A percentile compares a stretch with the other conserved stretches of the same genome.
phyloP scores from a whole-genome alignment of 2,888 invertebrate species.

The Corythucha ciliata region DNA sequence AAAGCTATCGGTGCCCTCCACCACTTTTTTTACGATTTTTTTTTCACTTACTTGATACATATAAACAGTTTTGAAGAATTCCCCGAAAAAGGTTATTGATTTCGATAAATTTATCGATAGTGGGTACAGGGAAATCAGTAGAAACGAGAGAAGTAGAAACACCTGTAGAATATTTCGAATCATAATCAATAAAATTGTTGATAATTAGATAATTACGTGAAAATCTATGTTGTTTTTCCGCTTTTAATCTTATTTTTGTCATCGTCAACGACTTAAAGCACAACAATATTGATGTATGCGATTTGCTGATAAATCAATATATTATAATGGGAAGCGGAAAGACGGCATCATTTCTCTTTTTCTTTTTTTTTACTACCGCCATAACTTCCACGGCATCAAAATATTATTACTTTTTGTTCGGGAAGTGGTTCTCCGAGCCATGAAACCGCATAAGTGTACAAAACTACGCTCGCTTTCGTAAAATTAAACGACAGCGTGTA shows the following conservation, averaged over 20 bases:
- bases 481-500: conserved; percentile 7
- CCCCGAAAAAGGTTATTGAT: conserved; percentile 11
- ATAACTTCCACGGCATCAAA: too few species aligned
- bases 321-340: too few species aligned
- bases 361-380: too few species aligned
- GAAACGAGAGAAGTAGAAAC: conserved; percentile 6
- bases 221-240: not conserved
- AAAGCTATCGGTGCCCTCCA: too few species aligned
- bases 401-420: conserved; percentile 13
- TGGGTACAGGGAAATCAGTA: conserved; percentile 18
- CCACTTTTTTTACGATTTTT: too few species aligned
- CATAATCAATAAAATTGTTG: not conserved
- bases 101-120: conserved; percentile 10
- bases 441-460: conserved; percentile 5
- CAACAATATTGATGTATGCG: too few species aligned
- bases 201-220: not conserved
- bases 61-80: conserved; percentile 17
- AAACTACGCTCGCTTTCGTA: conserved; percentile 8
- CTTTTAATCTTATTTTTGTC: not conserved
- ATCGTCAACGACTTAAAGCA: too few species aligned
- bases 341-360: too few species aligned
- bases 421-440: conserved; percentile 12
- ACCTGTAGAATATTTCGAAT: conserved; percentile 2
- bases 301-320: too few species aligned
- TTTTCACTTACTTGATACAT: too few species aligned